Evolutionary conservation across 2,113 vertebrate species (phyloP).

Genomic region (Microcebus lehilahytsara): DNA sequence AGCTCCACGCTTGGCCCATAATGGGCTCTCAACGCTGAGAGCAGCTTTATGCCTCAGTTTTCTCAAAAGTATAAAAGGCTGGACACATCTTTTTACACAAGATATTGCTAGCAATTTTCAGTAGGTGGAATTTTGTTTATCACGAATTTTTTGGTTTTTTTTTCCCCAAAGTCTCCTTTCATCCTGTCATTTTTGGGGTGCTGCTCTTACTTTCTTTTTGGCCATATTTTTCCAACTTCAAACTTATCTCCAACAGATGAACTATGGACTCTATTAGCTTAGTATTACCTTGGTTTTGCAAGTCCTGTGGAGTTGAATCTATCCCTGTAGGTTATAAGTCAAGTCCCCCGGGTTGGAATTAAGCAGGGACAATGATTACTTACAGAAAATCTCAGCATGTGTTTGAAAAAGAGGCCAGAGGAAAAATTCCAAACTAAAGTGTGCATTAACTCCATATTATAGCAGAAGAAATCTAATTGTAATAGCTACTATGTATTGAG

Average conservation of each 20-base stretch:
- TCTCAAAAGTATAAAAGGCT: background rate
- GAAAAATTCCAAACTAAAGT: background rate
- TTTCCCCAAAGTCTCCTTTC: background rate
- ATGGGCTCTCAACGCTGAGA: background rate
- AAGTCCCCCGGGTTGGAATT: background rate
- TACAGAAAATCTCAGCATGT: background rate
- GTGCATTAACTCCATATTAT: background rate
- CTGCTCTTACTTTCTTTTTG: background rate
- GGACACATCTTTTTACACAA: background rate
- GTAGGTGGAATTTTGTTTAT: background rate
- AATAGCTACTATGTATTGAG: background rate
- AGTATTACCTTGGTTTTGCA: background rate
- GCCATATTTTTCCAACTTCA: background rate
- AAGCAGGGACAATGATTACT: background rate
- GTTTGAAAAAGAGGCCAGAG: background rate
- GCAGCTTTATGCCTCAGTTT: background rate
- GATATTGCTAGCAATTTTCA: background rate
- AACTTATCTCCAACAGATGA: background rate
- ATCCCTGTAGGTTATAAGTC: background rate
- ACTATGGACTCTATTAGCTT: background rate
- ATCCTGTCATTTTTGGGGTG: background rate
- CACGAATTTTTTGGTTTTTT: background rate
- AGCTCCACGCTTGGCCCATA: background rate
- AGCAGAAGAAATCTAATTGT: background rate
- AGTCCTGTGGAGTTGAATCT: background rate